Evolutionary conservation across 2,113 vertebrate species (phyloP).

Genomic region (Penelope pileata): DNA sequence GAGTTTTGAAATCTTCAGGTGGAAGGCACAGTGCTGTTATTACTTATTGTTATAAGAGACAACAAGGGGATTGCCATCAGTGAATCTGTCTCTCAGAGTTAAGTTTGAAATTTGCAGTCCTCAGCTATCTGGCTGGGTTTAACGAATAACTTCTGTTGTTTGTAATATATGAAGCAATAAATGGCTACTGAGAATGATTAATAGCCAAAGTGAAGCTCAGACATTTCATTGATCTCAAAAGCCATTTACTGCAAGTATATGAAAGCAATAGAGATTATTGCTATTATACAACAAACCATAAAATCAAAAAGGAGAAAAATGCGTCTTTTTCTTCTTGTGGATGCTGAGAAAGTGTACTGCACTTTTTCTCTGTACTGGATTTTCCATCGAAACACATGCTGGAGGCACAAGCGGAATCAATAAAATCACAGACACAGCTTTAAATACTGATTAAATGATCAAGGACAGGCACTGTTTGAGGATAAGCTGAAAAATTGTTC

Average conservation of each 20-base stretch:
- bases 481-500: constrained; percentile 38
- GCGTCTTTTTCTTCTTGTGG: not conserved
- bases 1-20: constrained; percentile 6
- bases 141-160: constrained; percentile 20
- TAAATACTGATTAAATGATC: constrained; percentile 66
- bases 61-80: not conserved
- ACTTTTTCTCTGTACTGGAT: not conserved
- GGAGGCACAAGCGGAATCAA: constrained; percentile 36
- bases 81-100: constrained; percentile 41
- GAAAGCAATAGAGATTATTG: constrained; percentile 49
- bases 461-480: constrained; percentile 30
- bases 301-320: constrained; percentile 47
- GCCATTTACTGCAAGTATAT: constrained; percentile 49
- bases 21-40: constrained; percentile 7
- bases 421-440: constrained; percentile 40
- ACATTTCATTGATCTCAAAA: constrained; percentile 49
- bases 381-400: constrained; percentile 15
- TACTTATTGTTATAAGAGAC: constrained; percentile 27
- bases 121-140: constrained; percentile 16
- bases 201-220: constrained; percentile 42
- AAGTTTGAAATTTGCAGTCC: constrained; percentile 40
- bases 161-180: constrained; percentile 62
- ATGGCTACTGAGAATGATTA: constrained; percentile 63
- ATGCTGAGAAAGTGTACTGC: not conserved
- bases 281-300: constrained; percentile 57